Conservation (phyloP, 2,797 vertebrate genomes). For the Nannoperca australis region DNA sequence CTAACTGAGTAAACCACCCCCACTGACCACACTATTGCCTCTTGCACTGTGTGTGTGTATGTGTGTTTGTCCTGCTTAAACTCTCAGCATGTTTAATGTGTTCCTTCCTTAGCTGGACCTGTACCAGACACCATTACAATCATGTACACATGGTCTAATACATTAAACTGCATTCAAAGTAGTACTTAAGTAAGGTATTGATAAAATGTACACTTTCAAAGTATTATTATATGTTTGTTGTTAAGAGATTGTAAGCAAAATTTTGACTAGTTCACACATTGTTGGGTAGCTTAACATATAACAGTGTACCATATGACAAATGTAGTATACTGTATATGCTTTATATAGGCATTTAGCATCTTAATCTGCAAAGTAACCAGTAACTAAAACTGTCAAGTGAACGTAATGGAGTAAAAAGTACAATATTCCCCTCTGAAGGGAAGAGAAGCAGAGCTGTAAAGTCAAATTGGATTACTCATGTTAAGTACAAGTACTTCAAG, state of each 20-base stretch:
- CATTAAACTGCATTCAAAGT: too few relatives aligned
- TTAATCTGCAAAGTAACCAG: not conserved
- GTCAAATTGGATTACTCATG: not conserved
- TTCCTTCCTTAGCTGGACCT: constrained; percentile 28
- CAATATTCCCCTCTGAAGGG: not conserved
- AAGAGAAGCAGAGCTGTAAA: not conserved
- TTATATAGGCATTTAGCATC: not conserved
- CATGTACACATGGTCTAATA: too few relatives aligned
- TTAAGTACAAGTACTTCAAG: not conserved
- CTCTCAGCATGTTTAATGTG: constrained; percentile 15
- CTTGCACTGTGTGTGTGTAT: constrained; percentile 3
- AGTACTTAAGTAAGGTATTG: too few relatives aligned
- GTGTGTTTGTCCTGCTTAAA: constrained; percentile 12
- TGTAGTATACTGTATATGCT: not conserved
- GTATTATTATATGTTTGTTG: too few relatives aligned
- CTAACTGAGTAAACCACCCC: constrained; percentile 42
- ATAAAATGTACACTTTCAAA: too few relatives aligned
- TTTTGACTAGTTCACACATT: too few relatives aligned
- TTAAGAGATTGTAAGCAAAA: too few relatives aligned
- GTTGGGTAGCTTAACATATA: too few relatives aligned
- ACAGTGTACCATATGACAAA: too few relatives aligned
- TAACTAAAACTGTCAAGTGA: not conserved
- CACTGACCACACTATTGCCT: constrained; percentile 14
- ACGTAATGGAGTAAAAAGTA: not conserved
- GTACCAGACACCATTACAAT: not conserved